A percentile compares a stretch with the other conserved stretches of the same genome.
These are phyloP conservation scores for Platysteira castanea DNA, from an alignment of 2,113 vertebrate genomes.

Conservation along the genomic window DNA sequence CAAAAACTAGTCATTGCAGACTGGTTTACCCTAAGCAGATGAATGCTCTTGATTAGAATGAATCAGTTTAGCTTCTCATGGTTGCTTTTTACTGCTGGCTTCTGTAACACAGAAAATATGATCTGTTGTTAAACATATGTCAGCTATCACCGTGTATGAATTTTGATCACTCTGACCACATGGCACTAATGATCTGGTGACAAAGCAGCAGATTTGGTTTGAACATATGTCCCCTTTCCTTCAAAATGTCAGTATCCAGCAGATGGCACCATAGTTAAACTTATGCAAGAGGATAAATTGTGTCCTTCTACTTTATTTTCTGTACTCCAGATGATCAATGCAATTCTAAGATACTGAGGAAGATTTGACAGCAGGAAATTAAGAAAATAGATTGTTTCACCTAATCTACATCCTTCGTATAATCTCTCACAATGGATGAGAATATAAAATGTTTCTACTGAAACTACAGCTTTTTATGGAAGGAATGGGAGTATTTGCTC, in stretches of 20 bases:
- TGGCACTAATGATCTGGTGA: not conserved
- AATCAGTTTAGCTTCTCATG: not conserved
- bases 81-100: not conserved
- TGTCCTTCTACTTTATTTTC: not conserved
- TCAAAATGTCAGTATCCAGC: not conserved
- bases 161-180: not conserved
- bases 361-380: not conserved
- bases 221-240: not conserved
- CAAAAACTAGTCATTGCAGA: not conserved
- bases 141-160: not conserved
- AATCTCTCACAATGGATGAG: not conserved
- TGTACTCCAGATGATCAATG: not conserved
- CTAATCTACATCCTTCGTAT: not conserved
- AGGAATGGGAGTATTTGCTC: not conserved
- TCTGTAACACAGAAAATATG: not conserved
- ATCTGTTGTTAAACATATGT: not conserved
- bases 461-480: not conserved
- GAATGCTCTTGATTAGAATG: not conserved
- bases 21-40: not conserved
- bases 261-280: conserved; percentile 49
- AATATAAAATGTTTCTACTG: not conserved
- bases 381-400: not conserved
- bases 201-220: not conserved
- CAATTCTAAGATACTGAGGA: not conserved
- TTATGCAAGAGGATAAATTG: not conserved